phyloP scores from a whole-genome alignment of 2,888 invertebrate species.

The Rhaphigaster nebulosa region DNA sequence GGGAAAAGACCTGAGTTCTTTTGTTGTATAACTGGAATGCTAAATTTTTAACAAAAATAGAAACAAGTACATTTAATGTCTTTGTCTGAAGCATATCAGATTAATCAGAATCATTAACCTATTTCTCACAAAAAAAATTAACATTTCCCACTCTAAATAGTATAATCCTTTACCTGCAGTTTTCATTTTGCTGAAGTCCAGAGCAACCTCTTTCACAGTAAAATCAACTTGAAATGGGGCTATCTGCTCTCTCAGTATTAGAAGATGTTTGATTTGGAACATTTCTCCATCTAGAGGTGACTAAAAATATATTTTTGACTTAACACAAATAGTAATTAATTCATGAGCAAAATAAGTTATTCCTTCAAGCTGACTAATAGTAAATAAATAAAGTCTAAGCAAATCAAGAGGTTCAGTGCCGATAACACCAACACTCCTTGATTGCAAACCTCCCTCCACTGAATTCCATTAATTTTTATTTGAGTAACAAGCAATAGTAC shows the following conservation, averaged over 20 bases:
- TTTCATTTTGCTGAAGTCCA: conserved; percentile 95
- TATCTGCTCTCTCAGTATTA: conserved; percentile 97
- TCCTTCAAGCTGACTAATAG: too few species aligned
- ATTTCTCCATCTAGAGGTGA: conserved; percentile 91
- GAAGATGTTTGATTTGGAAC: conserved; percentile 97
- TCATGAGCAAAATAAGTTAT: neutral
- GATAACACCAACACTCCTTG: too few species aligned
- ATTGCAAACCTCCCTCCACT: too few species aligned
- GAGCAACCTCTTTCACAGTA: conserved; percentile 89
- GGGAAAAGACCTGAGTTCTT: conserved; percentile 86
- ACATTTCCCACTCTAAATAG: neutral
- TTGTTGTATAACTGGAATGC: conserved; percentile 75
- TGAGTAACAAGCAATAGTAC: neutral
- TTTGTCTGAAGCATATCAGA: neutral
- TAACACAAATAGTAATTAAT: neutral
- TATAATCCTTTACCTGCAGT: conserved; percentile 75
- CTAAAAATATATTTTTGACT: conserved; percentile 68
- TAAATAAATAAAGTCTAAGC: too few species aligned
- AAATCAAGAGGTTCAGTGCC: too few species aligned
- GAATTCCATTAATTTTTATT: too few species aligned
- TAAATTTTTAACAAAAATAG: conserved; percentile 51
- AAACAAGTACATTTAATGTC: neutral
- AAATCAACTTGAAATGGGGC: conserved; percentile 98
- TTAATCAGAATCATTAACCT: neutral
- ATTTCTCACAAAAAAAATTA: neutral